Conservation (phyloP, 2,113 vertebrate genomes). For the Ovibos moschatus region DNA sequence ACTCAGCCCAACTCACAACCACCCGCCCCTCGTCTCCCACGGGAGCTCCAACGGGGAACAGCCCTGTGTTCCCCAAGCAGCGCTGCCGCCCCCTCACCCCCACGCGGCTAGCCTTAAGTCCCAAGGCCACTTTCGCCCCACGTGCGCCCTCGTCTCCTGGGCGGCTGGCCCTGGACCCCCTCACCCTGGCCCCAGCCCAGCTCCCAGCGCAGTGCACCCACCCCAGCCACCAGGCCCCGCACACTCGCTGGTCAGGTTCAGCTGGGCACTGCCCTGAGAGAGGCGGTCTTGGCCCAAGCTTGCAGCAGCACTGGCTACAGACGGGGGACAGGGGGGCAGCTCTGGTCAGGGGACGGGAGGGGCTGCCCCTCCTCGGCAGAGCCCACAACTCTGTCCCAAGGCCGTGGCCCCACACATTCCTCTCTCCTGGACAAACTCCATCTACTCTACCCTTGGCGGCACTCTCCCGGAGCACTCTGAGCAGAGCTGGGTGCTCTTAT, state of each 20-base stretch:
- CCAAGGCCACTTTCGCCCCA: neutral
- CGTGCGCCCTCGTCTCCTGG: neutral
- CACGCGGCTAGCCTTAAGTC: rapidly evolving
- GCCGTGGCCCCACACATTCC: neutral
- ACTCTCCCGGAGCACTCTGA: neutral
- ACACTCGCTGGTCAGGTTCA: neutral
- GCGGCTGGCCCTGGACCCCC: rapidly evolving
- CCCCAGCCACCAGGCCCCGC: rapidly evolving
- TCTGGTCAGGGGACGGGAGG: neutral
- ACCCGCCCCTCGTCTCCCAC: rapidly evolving
- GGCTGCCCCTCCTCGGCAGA: neutral
- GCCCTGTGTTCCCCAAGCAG: rapidly evolving
- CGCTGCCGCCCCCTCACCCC: rapidly evolving
- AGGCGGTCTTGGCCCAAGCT: neutral
- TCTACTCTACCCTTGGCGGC: rapidly evolving
- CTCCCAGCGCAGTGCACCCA: neutral
- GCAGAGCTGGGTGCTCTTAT: neutral
- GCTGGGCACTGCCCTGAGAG: neutral
- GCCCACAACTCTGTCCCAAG: neutral
- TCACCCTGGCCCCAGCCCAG: neutral
- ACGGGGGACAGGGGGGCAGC: rapidly evolving
- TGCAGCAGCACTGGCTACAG: rapidly evolving
- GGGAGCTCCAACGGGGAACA: rapidly evolving
- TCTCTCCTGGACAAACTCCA: neutral
- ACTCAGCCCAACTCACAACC: neutral